Conservation (phyloP, 2,797 vertebrate genomes). For the Hemibagrus guttatus region DNA sequence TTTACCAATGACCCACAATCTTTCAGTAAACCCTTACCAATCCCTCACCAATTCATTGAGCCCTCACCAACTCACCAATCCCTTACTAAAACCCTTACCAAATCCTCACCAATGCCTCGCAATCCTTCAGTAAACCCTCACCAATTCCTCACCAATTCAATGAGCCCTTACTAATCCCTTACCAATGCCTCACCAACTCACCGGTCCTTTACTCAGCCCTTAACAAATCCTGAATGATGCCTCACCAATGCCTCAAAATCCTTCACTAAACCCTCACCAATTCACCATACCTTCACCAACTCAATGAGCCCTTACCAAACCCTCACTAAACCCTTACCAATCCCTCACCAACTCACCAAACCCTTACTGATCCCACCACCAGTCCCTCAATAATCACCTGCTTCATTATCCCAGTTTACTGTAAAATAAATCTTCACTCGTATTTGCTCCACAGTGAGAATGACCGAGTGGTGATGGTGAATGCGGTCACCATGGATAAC, state of each 20-base stretch:
- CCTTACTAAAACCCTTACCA: neutral
- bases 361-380: neutral
- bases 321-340: neutral
- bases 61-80: neutral
- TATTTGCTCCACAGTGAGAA: slow-evolving; percentile 82
- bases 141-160: neutral
- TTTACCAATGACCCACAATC: no score
- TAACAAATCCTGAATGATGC: no score
- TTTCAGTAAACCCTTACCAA: no score
- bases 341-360: neutral
- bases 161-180: neutral
- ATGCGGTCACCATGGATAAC: slow-evolving; percentile 98
- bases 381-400: neutral
- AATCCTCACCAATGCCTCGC: no score
- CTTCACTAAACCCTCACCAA: neutral
- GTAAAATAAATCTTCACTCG: neutral
- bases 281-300: neutral
- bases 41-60: neutral
- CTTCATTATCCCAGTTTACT: neutral
- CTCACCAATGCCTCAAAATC: neutral
- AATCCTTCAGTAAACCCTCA: no score
- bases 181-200: neutral
- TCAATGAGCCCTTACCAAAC: neutral
- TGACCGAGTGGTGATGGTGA: slow-evolving; percentile 98
- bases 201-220: no score